Percentiles rank a stretch among this genome's conserved stretches.
These are phyloP conservation scores for Thera britannica DNA, from an alignment of 2,888 invertebrate species.

Conservation along the genomic window DNA sequence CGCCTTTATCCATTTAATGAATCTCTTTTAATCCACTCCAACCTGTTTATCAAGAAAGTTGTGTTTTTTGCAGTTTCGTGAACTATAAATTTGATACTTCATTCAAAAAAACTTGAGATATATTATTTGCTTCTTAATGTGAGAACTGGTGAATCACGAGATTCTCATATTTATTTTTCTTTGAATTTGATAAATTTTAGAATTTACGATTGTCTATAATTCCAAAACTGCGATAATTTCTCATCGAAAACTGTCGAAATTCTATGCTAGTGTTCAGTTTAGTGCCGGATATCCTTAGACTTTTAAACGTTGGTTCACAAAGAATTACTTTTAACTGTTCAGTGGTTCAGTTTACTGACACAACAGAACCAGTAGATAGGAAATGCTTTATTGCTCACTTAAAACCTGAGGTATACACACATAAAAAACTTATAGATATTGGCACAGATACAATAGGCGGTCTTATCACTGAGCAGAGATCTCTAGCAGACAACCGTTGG, in stretches of 20 bases:
- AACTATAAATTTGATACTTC: constrained; percentile 2
- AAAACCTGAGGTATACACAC: too few relatives aligned
- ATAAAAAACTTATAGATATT: too few relatives aligned
- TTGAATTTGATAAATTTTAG: background rate
- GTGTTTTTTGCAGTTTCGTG: constrained; percentile 3
- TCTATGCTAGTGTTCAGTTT: background rate
- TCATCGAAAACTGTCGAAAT: background rate
- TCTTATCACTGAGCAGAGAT: too few relatives aligned
- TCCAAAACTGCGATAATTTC: background rate
- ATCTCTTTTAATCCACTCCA: constrained; percentile 12
- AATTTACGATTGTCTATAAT: constrained; percentile 1
- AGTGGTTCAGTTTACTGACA: background rate
- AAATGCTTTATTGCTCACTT: too few relatives aligned
- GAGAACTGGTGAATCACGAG: constrained; percentile 7
- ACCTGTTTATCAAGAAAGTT: constrained; percentile 30
- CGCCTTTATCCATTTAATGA: constrained; percentile 11
- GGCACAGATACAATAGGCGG: too few relatives aligned
- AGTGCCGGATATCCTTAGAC: background rate
- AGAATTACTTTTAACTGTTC: too few relatives aligned
- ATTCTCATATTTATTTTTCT: constrained; percentile 7
- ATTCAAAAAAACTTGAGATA: constrained; percentile 1
- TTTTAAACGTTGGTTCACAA: background rate
- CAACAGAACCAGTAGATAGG: background rate
- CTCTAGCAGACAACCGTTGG: too few relatives aligned
- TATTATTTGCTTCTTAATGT: constrained; percentile 4